phyloP scores from a whole-genome alignment of 2,888 invertebrate species.

The Drosophila vallismaia region DNA sequence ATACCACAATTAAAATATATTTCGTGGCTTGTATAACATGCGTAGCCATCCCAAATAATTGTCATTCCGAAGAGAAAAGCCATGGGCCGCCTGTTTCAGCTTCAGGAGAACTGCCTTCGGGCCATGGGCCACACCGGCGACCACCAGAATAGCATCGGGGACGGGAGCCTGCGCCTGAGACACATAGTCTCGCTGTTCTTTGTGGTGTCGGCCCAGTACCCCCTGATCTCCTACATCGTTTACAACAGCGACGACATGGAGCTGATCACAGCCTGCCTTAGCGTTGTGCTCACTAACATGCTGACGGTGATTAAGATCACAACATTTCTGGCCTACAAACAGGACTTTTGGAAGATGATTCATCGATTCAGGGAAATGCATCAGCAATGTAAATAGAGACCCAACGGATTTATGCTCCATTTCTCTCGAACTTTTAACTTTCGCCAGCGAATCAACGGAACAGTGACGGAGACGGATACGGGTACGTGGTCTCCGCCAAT shows the following conservation, averaged over 20 bases:
- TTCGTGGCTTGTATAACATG: slow-evolving; percentile 23
- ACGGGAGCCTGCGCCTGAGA: slow-evolving; percentile 24
- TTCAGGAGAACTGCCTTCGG: slow-evolving; percentile 71
- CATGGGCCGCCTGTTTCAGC: slow-evolving; percentile 67
- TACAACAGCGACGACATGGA: slow-evolving; percentile 75
- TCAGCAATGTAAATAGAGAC: slow-evolving; percentile 59
- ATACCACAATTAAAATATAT: slow-evolving; percentile 32
- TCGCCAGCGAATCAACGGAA: slow-evolving; percentile 41
- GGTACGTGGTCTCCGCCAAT: slow-evolving; percentile 63
- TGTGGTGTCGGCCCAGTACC: slow-evolving; percentile 79
- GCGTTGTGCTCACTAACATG: slow-evolving; percentile 78
- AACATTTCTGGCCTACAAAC: slow-evolving; percentile 76
- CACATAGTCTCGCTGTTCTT: slow-evolving; percentile 58
- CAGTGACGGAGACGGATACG: slow-evolving; percentile 4
- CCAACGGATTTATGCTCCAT: slow-evolving; percentile 13
- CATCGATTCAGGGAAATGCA: slow-evolving; percentile 71
- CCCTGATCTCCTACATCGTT: slow-evolving; percentile 73
- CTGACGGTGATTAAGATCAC: slow-evolving; percentile 78
- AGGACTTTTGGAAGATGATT: slow-evolving; percentile 72
- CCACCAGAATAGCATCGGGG: slow-evolving; percentile 16
- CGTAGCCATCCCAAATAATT: not conserved
- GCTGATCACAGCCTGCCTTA: slow-evolving; percentile 78
- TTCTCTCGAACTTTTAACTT: not conserved
- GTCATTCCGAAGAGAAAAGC: not conserved
- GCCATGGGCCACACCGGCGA: slow-evolving; percentile 68